Evolutionary conservation across 2,888 invertebrate species (phyloP).

Genomic region (Troides aeacus): DNA sequence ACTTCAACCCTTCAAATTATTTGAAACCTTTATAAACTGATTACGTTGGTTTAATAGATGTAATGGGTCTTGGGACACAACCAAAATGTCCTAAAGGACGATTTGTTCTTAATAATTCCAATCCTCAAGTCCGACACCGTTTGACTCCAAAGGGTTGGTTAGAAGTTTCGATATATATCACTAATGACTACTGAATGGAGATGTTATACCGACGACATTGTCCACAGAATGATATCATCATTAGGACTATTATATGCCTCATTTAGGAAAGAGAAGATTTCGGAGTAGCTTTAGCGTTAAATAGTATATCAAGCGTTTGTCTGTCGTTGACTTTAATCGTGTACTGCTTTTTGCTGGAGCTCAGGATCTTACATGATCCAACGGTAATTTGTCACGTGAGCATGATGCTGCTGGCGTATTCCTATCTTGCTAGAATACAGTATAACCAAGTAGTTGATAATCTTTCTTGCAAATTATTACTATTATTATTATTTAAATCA

Average conservation of each 20-base stretch:
- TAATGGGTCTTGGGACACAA: constrained; percentile 53
- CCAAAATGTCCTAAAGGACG: constrained; percentile 52
- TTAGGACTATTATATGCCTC: constrained; percentile 63
- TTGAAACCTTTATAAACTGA: constrained; percentile 48
- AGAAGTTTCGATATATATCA: constrained; percentile 40
- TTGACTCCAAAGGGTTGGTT: constrained; percentile 50
- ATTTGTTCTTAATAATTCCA: constrained; percentile 52
- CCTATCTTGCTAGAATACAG: constrained; percentile 81
- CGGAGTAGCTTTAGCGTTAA: constrained; percentile 62
- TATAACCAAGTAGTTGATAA: constrained; percentile 58
- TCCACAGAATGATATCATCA: constrained; percentile 42
- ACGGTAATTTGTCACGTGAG: constrained; percentile 85
- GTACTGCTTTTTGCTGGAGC: constrained; percentile 82
- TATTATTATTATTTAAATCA: constrained; percentile 34
- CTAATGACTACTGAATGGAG: constrained; percentile 68
- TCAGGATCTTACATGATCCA: constrained; percentile 86
- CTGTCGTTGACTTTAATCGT: constrained; percentile 83
- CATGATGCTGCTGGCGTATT: constrained; percentile 83
- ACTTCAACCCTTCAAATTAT: constrained; percentile 57
- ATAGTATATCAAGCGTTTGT: constrained; percentile 83
- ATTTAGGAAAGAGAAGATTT: constrained; percentile 54
- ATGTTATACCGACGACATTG: constrained; percentile 60
- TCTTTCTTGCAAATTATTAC: constrained; percentile 70
- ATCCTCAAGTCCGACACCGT: constrained; percentile 46
- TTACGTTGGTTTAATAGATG: constrained; percentile 50